Conservation (phyloP, 2,113 vertebrate genomes). For the Melanerpes formicivorus region DNA sequence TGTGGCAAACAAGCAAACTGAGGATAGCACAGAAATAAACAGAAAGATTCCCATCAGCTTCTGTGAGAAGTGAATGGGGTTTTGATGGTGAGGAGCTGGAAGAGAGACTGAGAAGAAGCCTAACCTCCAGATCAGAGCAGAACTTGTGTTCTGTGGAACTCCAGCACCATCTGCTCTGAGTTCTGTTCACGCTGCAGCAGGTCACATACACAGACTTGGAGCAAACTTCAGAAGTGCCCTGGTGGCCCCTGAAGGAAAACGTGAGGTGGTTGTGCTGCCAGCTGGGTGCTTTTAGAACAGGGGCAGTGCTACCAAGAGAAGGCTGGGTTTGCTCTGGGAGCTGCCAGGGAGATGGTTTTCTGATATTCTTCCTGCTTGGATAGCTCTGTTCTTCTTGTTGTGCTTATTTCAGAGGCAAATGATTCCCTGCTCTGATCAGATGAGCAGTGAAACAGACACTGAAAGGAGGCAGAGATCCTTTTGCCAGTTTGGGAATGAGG, state of each 20-base stretch:
- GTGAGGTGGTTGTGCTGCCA: background rate
- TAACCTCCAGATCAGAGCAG: constrained; percentile 7
- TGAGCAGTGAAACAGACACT: background rate
- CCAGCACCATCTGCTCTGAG: constrained; percentile 33
- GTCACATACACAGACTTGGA: background rate
- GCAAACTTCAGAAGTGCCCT: background rate
- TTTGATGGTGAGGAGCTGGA: background rate
- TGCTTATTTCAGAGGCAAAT: background rate
- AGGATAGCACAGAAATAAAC: background rate
- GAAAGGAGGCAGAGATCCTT: background rate
- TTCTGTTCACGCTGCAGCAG: constrained; percentile 19
- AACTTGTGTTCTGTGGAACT: constrained; percentile 1
- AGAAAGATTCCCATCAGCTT: background rate
- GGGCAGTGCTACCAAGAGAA: background rate
- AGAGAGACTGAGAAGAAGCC: constrained; percentile 23
- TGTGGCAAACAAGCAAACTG: background rate
- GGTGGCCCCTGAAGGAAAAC: constrained; percentile 6
- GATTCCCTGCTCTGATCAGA: background rate
- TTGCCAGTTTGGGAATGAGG: background rate
- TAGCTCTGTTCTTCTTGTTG: background rate
- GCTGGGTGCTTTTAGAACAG: background rate
- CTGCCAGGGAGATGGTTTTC: background rate
- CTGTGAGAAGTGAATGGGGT: background rate
- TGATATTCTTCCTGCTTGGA: background rate
- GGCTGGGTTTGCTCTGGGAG: background rate